A percentile compares a stretch with the other conserved stretches of the same genome.
phyloP scores from a whole-genome alignment of 2,888 invertebrate species.

The Coecobrya sp. region DNA sequence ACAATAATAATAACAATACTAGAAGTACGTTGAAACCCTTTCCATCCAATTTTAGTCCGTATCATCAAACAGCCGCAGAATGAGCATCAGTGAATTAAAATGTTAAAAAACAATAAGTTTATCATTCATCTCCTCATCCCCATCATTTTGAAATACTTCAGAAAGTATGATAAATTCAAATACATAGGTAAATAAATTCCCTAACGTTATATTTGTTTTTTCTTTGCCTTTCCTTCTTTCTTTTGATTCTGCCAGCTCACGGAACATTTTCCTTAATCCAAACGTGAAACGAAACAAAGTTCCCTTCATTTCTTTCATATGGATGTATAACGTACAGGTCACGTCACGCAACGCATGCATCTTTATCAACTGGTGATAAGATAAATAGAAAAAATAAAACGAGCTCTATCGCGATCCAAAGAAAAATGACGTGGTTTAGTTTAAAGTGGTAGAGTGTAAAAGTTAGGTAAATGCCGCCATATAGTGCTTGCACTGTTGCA shows the following conservation, averaged over 20 bases:
- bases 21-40: not conserved
- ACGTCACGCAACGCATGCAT: slow-evolving; percentile 55
- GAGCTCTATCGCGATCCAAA: slow-evolving; percentile 6
- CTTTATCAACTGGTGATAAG: slow-evolving; percentile 48
- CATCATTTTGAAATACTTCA: not conserved
- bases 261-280: not conserved
- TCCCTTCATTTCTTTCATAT: slow-evolving; percentile 18
- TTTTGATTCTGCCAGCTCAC: slow-evolving; percentile 23
- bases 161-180: slow-evolving; percentile 25
- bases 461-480: slow-evolving; percentile 2
- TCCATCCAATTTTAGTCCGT: not conserved
- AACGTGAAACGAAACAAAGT: slow-evolving; percentile 36
- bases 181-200: slow-evolving; percentile 6
- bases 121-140: slow-evolving; percentile 19
- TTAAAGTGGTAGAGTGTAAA: not conserved
- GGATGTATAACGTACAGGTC: slow-evolving; percentile 17
- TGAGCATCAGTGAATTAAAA: not conserved
- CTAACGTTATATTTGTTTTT: not conserved
- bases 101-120: slow-evolving; percentile 5
- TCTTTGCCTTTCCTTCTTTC: not conserved
- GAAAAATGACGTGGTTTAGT: slow-evolving; percentile 19
- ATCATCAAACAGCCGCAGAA: not conserved
- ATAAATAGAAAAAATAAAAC: slow-evolving; percentile 21
- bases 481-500: not conserved
- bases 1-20: not conserved